Percentiles rank a stretch among this genome's conserved stretches.
Conservation (phyloP, 2,888 invertebrate species). For the Rhamphomyia laevipes region DNA sequence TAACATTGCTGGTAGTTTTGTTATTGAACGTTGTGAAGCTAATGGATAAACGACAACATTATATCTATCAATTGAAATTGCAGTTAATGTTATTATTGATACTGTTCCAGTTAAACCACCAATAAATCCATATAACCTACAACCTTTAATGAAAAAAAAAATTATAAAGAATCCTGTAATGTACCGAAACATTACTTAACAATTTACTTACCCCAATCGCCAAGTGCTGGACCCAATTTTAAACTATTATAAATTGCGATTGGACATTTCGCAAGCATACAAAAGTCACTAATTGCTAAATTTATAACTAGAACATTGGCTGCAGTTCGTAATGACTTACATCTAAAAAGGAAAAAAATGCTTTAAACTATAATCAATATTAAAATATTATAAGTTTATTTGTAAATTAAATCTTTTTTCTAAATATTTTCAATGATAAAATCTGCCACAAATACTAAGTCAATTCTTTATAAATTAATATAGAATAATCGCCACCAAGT, state of each 20-base stretch:
- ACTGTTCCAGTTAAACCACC: constrained; percentile 71
- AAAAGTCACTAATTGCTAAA: constrained; percentile 60
- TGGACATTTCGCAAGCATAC: constrained; percentile 60
- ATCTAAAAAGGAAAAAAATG: constrained; percentile 41
- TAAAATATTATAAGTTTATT: too few species aligned
- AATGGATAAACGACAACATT: constrained; percentile 70
- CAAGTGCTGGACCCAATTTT: constrained; percentile 58
- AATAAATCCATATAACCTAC: constrained; percentile 65
- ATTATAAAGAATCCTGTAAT: not conserved
- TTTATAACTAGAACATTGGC: constrained; percentile 65
- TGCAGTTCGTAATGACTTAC: constrained; percentile 57
- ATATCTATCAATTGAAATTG: constrained; percentile 72
- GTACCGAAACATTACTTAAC: not conserved
- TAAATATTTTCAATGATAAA: too few species aligned
- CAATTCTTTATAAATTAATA: too few species aligned
- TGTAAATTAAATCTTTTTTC: too few species aligned
- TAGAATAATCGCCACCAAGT: too few species aligned
- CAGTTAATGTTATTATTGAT: constrained; percentile 68
- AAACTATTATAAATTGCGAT: constrained; percentile 65
- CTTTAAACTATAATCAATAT: not conserved
- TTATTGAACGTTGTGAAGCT: constrained; percentile 51
- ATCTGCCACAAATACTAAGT: too few species aligned
- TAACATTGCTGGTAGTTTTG: constrained; percentile 49
- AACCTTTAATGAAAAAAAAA: constrained; percentile 44
- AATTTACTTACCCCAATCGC: constrained; percentile 48